Evolutionary conservation across 2,797 vertebrate species (phyloP).

Genomic region (Hylomyscus alleni): DNA sequence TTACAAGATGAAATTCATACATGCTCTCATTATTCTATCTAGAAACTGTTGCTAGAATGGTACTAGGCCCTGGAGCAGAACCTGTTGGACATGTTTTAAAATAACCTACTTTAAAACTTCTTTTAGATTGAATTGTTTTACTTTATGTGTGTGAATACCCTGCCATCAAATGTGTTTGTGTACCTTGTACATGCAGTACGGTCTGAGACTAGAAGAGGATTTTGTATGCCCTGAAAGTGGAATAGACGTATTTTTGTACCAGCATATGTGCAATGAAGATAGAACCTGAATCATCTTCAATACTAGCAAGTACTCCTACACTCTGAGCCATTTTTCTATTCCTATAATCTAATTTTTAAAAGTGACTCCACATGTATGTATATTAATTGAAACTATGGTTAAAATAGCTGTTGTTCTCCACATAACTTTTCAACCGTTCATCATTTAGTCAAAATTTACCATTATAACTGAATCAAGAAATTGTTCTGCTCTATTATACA

Average conservation of each 20-base stretch:
- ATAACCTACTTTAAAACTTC: background rate
- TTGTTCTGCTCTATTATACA: background rate
- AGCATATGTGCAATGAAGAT: background rate
- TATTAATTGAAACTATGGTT: background rate
- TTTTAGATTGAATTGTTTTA: background rate
- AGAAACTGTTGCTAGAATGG: background rate
- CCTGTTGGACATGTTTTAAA: background rate
- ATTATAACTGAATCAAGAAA: conserved; percentile 35
- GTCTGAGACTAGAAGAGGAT: background rate
- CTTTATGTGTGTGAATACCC: background rate
- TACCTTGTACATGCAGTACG: background rate
- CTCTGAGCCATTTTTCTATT: background rate
- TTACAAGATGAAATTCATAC: background rate
- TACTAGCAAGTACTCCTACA: background rate
- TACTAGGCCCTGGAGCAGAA: background rate
- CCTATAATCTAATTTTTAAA: background rate
- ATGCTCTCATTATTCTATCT: background rate
- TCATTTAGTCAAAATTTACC: background rate
- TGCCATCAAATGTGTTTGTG: background rate
- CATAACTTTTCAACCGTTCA: background rate
- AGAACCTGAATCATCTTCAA: background rate
- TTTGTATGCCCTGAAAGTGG: background rate
- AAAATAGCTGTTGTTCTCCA: background rate
- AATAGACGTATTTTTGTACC: background rate
- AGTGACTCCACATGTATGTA: background rate